Percentiles rank a stretch among this genome's conserved stretches.
Conservation (phyloP, 2,888 invertebrate species). For the Chloromyia formosa region DNA sequence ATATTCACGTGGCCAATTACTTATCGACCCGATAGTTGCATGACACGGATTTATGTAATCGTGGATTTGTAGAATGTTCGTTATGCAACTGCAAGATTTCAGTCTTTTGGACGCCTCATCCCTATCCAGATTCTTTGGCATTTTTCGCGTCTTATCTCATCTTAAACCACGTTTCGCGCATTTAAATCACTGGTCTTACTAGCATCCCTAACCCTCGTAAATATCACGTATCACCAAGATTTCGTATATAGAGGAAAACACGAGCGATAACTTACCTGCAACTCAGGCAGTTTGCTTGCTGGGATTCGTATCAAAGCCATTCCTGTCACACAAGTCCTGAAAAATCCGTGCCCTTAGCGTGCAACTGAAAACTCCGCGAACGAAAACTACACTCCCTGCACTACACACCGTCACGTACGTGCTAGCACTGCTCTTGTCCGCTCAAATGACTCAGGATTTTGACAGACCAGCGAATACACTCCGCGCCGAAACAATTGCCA, state of each 20-base stretch:
- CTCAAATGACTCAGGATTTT: constrained; percentile 15
- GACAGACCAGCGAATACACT: constrained; percentile 14
- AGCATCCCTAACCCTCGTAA: neutral
- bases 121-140: neutral
- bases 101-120: neutral
- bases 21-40: neutral
- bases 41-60: constrained; percentile 37
- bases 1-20: constrained; percentile 32
- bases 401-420: constrained; percentile 26
- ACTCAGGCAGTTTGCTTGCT: constrained; percentile 70
- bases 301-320: constrained; percentile 77
- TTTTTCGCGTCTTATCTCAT: neutral
- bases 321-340: constrained; percentile 53
- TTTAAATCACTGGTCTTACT: neutral
- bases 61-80: neutral
- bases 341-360: neutral
- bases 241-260: too few relatives aligned
- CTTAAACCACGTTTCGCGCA: neutral
- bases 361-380: constrained; percentile 22
- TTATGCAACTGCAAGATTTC: constrained; percentile 22
- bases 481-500: constrained; percentile 27
- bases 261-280: constrained; percentile 66
- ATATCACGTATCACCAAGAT: too few relatives aligned
- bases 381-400: constrained; percentile 32
- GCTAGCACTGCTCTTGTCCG: constrained; percentile 30